Base-by-base conservation (phyloP, 2,888 invertebrate species). In the Cryptocheilus praepositus region DNA sequence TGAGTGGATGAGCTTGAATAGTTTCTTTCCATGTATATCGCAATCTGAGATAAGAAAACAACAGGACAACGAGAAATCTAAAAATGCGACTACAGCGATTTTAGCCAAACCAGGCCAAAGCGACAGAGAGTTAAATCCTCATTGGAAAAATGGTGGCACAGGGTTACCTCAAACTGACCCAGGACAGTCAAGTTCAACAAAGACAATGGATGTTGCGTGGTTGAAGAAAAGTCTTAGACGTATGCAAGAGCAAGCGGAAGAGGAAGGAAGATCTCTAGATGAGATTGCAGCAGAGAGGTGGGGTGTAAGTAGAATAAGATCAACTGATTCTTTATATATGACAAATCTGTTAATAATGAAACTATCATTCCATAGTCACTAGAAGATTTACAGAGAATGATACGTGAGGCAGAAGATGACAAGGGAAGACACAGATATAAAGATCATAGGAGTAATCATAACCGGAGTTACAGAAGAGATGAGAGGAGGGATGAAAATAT, bases 111-210 rank as follows among this genome's bases (percentile, higher is more conserved):
- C 95, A 16, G 92, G 93, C 0, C 93, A 93, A 71, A 94, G 94
- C 86, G 89, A 89, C 0, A 90, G 93, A 81, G 98, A 98, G 89
- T 89, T 98, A 61, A 98, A 98, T 91, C 97, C 96, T 0, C 95
- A 96, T 84, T 98, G 97, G 97, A 96, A 94, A 90, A 91, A 94
- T 88, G 96, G 96, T 53, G 98, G 98, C 0, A 92, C 92, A 61
- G 98, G 98, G 1, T 85, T 98, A 67, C 98, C 98, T 0, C 65
- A 76, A 58, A 64, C 64, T 8, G 87, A 89, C 73, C 85, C 89
- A 77, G 83, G 88, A 79, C 89, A 88, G 81, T 83, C 36, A 55
- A 36, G 45, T 45, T 45, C 21, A 0, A 51, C 36, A 0, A 67
- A 60, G 45, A 16, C 54, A 13, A 70, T 79, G 59, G 90, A 91